These are phyloP conservation scores for Scylla paramamosain DNA, from an alignment of 1,140 invertebrate species.

Conservation along the genomic window DNA sequence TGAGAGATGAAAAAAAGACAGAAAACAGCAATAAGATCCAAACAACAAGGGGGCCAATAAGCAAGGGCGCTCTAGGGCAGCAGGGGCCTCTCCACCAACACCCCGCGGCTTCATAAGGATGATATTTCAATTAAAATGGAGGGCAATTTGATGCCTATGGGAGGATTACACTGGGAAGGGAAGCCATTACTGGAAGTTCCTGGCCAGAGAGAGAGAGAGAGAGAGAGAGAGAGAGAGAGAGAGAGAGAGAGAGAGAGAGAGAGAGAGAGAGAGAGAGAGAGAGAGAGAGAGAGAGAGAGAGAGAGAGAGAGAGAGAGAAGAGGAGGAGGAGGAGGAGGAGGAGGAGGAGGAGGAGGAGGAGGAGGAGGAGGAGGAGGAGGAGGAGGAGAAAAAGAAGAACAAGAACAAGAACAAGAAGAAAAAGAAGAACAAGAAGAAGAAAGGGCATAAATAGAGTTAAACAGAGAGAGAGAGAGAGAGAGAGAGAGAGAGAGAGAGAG, in stretches of 20 bases:
- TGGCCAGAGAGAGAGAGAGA: not conserved
- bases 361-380: too few relatives aligned
- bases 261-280: not conserved
- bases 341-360: too few relatives aligned
- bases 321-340: too few relatives aligned
- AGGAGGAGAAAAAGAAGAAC: too few relatives aligned
- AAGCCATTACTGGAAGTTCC: not conserved
- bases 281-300: slow-evolving; percentile 3
- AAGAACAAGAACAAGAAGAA: too few relatives aligned
- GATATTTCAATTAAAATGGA: slow-evolving; percentile 1
- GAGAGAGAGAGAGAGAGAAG: too few relatives aligned
- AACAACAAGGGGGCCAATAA: not conserved
- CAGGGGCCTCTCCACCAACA: not conserved
- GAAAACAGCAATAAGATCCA: not conserved
- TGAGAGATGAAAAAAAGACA: too few relatives aligned
- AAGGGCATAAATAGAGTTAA: too few relatives aligned
- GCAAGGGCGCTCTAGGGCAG: not conserved
- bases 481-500: too few relatives aligned
- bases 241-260: not conserved
- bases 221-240: slow-evolving; percentile 20
- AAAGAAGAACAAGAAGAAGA: too few relatives aligned
- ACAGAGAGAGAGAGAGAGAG: too few relatives aligned
- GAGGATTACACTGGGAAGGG: not conserved
- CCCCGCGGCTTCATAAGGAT: slow-evolving; percentile 1
- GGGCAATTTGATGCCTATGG: slow-evolving; percentile 21